A percentile compares a stretch with the other conserved stretches of the same genome.
phyloP scores from a whole-genome alignment of 2,888 invertebrate genomes.

The Bugula neritina region DNA sequence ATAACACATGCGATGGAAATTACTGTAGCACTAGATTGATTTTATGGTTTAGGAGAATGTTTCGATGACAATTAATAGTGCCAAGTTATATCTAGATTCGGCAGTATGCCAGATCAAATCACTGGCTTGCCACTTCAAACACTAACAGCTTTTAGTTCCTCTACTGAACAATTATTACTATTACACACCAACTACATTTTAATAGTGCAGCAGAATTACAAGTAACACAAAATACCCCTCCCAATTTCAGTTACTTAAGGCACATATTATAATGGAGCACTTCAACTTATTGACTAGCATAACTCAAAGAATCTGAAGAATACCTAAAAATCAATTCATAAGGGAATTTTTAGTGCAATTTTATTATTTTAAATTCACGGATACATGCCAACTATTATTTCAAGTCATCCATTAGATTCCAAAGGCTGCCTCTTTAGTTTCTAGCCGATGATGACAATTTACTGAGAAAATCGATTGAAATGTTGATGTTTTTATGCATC shows the following conservation, averaged over 20 bases:
- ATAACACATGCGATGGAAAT: neutral
- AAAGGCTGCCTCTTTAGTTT: neutral
- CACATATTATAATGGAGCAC: no score
- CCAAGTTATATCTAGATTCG: neutral
- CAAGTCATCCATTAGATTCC: neutral
- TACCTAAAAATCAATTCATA: constrained; percentile 17
- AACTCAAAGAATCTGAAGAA: no score
- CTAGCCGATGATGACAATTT: neutral
- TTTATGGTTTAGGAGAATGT: neutral
- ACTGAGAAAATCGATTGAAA: neutral
- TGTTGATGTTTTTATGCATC: constrained; percentile 12
- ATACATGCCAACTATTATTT: neutral
- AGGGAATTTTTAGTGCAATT: constrained; percentile 26
- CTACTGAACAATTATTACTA: no score
- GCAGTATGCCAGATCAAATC: neutral
- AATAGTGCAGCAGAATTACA: no score
- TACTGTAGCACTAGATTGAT: neutral
- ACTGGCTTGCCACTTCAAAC: neutral
- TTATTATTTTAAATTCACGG: neutral
- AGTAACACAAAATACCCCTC: no score
- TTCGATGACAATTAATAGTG: neutral
- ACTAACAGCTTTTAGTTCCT: no score
- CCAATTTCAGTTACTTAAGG: no score
- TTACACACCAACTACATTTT: no score
- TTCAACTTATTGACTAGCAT: no score